These are phyloP conservation scores for Myopa tessellatipennis DNA, from an alignment of 2,888 invertebrate species.

Conservation along the genomic window DNA sequence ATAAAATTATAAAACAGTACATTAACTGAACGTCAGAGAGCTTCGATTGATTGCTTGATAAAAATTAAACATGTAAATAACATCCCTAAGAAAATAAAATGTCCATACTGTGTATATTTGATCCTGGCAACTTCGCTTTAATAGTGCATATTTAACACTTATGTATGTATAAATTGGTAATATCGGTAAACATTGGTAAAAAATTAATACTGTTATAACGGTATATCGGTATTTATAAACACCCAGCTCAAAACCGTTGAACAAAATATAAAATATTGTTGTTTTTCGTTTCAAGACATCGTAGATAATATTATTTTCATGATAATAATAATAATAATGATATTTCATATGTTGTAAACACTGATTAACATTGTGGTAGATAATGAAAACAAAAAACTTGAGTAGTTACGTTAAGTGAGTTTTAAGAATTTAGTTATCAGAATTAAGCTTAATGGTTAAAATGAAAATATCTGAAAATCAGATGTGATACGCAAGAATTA, in stretches of 20 bases:
- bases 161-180: no score
- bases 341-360: no score
- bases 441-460: no score
- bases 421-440: no score
- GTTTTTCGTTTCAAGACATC: background rate
- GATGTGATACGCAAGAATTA: no score
- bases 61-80: conserved; percentile 47
- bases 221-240: conserved; percentile 40
- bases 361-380: no score
- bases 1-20: conserved; percentile 44
- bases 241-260: conserved; percentile 63
- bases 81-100: conserved; percentile 28
- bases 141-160: background rate
- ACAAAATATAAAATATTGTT: conserved; percentile 56
- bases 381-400: no score
- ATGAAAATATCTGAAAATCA: no score
- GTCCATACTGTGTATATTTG: conserved; percentile 15
- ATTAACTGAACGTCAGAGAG: conserved; percentile 65
- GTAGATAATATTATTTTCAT: no score
- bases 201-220: background rate
- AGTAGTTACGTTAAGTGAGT: no score
- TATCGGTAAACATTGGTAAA: background rate
- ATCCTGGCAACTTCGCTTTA: background rate
- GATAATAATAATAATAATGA: no score
- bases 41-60: conserved; percentile 60